Evolutionary conservation across 2,113 vertebrate genomes (phyloP).

Genomic region (Heterocephalus glaber): DNA sequence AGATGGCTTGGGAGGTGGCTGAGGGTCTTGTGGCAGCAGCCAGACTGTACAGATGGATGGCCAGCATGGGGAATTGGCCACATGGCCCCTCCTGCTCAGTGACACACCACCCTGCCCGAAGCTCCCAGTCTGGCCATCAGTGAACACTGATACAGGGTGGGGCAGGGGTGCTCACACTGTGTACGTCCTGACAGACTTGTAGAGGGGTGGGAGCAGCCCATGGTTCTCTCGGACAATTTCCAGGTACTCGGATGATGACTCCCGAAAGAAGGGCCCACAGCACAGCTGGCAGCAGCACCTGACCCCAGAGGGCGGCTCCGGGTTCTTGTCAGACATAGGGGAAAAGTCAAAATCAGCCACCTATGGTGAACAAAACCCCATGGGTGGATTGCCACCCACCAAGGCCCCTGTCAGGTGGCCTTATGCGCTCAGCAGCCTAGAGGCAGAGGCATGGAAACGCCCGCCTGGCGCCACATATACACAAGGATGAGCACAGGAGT

Average conservation of each 20-base stretch:
- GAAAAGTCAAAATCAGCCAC: constrained; percentile 87
- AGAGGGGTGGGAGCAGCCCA: constrained; percentile 81
- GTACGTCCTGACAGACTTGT: constrained; percentile 84
- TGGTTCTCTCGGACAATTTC: constrained; percentile 79
- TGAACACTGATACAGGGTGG: neutral
- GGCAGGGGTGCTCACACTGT: constrained; percentile 78
- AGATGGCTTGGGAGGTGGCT: neutral
- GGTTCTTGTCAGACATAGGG: constrained; percentile 81
- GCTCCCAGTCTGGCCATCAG: neutral
- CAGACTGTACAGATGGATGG: constrained; percentile 42
- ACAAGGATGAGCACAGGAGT: accelerated
- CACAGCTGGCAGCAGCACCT: constrained; percentile 78
- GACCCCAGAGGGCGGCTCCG: constrained; percentile 27
- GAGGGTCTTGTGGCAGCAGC: neutral
- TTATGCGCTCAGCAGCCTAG: neutral
- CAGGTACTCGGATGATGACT: constrained; percentile 75
- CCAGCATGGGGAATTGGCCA: neutral
- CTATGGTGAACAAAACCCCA: constrained; percentile 71
- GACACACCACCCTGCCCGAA: neutral
- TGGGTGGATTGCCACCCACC: neutral
- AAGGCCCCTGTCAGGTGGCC: neutral
- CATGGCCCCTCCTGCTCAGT: constrained; percentile 20
- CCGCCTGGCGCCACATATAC: accelerated
- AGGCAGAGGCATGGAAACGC: neutral
- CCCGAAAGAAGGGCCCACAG: constrained; percentile 79